These are phyloP conservation scores for Dendrolimus pini DNA, from an alignment of 2,888 invertebrate species.

Conservation along the genomic window DNA sequence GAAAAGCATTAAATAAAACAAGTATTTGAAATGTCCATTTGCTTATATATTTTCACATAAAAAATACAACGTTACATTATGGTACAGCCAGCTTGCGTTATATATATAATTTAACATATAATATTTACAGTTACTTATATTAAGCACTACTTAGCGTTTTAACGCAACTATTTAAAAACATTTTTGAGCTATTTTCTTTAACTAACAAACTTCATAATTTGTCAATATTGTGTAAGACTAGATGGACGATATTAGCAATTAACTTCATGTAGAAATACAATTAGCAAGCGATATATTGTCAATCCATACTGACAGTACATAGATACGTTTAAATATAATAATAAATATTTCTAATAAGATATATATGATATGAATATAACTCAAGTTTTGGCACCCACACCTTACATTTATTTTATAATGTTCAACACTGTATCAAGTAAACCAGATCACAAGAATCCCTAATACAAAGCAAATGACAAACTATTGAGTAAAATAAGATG, in stretches of 20 bases:
- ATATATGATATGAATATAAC: background rate
- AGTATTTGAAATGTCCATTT: slow-evolving; percentile 58
- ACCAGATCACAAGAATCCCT: no score
- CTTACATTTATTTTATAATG: background rate
- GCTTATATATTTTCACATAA: slow-evolving; percentile 67
- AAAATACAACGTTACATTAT: slow-evolving; percentile 58
- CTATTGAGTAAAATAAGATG: no score
- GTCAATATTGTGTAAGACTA: background rate
- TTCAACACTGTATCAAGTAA: background rate
- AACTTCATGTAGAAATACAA: background rate
- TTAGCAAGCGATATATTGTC: background rate
- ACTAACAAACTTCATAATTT: slow-evolving; percentile 6
- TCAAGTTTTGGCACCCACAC: background rate
- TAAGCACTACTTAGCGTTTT: slow-evolving; percentile 6
- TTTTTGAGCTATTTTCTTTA: slow-evolving; percentile 19
- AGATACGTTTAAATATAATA: background rate
- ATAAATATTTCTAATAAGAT: background rate
- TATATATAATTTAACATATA: slow-evolving; percentile 38
- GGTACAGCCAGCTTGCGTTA: slow-evolving; percentile 41
- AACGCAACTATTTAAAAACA: slow-evolving; percentile 13
- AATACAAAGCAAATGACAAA: no score
- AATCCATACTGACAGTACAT: background rate
- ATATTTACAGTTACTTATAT: slow-evolving; percentile 28
- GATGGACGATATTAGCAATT: background rate
- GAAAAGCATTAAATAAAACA: slow-evolving; percentile 45